Base-by-base conservation (phyloP, 2,888 invertebrate species). In the Hyles lineata region DNA sequence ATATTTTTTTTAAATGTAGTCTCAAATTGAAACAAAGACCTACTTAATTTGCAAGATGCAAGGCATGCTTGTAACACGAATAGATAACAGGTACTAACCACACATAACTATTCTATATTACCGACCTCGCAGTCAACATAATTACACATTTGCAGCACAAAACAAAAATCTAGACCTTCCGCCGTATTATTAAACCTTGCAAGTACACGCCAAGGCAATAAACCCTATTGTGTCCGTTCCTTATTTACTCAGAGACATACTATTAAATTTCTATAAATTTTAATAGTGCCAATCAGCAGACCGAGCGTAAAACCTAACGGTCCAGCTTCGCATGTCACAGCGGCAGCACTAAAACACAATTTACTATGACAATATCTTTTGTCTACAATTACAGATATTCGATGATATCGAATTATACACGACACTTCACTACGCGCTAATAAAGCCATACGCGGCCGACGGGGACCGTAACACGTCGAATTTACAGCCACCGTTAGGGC, bases 401-500 rank as follows among this genome's bases (percentile, higher is more conserved):
- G 82, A 82, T 43, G 82, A 82, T 80, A 83, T 78, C 77, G 79
- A 82, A 82, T 84, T 84, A 85, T 86, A 86, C 84, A 87, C 85
- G 83, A 81, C 83, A 80, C 86, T 83, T 87, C 87, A 86, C 87
- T 87, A 87, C 76, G 77, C 76, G 82, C 85, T 90, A 90, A 92
- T 91, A 89, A 92, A 92, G 91, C 83, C 85, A 84, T 91, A 85
- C 62, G 75, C 74, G 76, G 76, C 77, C 85, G 86, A 82, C 76
- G 79, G 79, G 81, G 19, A 17, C 85, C 77, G 85, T 92, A 90
- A 91, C 80, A 77, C 79, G 78, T 87, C 81, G 82, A 90, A 90
- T 92, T 92, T 92, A 92, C 89, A 82, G 79, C 84, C 81, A 83
- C 87, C 86, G 88, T 91, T 89, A 89, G 87, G 81, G 82, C 74